These are phyloP conservation scores for Regulus satrapa DNA, from an alignment of 2,113 vertebrate genomes.

Conservation along the genomic window DNA sequence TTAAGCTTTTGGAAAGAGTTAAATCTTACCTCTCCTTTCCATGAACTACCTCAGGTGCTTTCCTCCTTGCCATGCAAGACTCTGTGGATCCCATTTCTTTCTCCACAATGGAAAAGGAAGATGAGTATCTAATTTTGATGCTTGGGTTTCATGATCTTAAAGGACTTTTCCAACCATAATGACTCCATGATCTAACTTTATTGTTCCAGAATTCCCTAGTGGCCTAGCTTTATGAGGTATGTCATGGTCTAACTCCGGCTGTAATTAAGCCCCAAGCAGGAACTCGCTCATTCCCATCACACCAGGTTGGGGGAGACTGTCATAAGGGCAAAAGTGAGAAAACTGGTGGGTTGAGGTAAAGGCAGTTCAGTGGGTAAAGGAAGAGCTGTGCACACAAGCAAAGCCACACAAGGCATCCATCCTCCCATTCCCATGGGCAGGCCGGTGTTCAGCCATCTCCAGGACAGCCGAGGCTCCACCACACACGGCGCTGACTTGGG, in stretches of 20 bases:
- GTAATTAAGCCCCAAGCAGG: not conserved
- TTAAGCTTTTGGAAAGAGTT: not conserved
- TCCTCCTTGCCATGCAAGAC: not conserved
- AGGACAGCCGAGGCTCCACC: not conserved
- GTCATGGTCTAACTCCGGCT: not conserved
- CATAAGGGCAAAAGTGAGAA: not conserved
- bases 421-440: not conserved
- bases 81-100: not conserved
- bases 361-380: not conserved
- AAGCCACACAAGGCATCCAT: not conserved
- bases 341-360: not conserved
- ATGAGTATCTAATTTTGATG: not conserved
- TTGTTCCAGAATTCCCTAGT: not conserved
- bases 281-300: not conserved
- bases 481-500: rapidly evolving
- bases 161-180: not conserved
- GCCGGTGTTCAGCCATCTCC: not conserved
- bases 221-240: not conserved
- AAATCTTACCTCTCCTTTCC: not conserved
- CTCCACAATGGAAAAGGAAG: not conserved
- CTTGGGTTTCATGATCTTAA: not conserved
- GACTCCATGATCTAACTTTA: not conserved
- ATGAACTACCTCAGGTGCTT: not conserved
- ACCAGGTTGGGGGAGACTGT: not conserved
- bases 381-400: not conserved